A percentile compares a stretch with the other conserved stretches of the same genome.
These are phyloP conservation scores for Drosophila algonquin DNA, from an alignment of 2,888 invertebrate genomes.

Conservation along the genomic window DNA sequence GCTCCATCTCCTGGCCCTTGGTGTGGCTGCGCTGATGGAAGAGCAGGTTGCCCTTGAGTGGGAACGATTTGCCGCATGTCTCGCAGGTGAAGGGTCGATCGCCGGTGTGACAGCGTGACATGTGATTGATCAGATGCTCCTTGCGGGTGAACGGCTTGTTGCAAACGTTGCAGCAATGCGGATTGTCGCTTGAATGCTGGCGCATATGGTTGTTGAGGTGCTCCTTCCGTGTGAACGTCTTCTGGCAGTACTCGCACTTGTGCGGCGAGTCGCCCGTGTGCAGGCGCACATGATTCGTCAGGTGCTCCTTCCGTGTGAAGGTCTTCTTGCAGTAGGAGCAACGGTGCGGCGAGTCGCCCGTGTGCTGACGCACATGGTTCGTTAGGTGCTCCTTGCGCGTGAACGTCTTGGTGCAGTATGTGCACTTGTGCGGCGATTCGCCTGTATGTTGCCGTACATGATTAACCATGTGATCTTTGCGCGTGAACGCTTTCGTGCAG, in stretches of 20 bases:
- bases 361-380: slow-evolving; percentile 92
- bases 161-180: slow-evolving; percentile 93
- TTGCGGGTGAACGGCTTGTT: slow-evolving; percentile 93
- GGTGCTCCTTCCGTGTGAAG: slow-evolving; percentile 93
- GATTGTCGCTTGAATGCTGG: slow-evolving; percentile 94
- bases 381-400: slow-evolving; percentile 93
- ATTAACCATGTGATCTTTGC: slow-evolving; percentile 90
- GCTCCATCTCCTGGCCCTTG: slow-evolving; percentile 88
- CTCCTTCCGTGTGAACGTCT: slow-evolving; percentile 93
- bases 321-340: slow-evolving; percentile 84
- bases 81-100: slow-evolving; percentile 93
- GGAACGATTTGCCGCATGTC: slow-evolving; percentile 94
- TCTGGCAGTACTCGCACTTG: slow-evolving; percentile 93
- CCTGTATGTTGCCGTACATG: slow-evolving; percentile 92
- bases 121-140: slow-evolving; percentile 93
- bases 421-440: slow-evolving; percentile 93
- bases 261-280: slow-evolving; percentile 93
- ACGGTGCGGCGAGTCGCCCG: slow-evolving; percentile 90
- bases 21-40: slow-evolving; percentile 95
- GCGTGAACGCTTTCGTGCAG: slow-evolving; percentile 93
- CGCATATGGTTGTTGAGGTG: slow-evolving; percentile 93
- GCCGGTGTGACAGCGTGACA: slow-evolving; percentile 88
- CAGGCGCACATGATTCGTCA: slow-evolving; percentile 93
- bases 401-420: slow-evolving; percentile 92
- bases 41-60: slow-evolving; percentile 91